phyloP scores from a whole-genome alignment of 2,113 vertebrate species.

The Passer montanus region DNA sequence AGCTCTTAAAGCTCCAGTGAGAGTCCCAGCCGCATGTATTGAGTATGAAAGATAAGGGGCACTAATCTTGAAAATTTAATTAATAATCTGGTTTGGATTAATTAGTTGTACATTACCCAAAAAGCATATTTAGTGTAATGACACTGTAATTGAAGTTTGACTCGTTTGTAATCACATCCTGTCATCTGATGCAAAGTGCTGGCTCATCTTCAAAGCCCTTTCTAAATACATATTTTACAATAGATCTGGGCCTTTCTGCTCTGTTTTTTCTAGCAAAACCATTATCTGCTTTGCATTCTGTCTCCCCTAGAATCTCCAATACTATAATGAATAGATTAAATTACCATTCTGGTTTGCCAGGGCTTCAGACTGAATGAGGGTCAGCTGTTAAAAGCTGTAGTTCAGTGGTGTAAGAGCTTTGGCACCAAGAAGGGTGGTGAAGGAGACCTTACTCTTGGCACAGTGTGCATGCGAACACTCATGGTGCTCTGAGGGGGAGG shows the following conservation, averaged over 20 bases:
- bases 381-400: background rate
- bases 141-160: background rate
- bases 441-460: background rate
- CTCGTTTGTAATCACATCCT: background rate
- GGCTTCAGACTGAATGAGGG: background rate
- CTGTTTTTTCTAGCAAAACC: background rate
- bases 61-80: background rate
- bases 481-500: accelerated
- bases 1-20: background rate
- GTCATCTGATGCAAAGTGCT: background rate
- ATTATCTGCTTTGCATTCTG: background rate
- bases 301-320: background rate
- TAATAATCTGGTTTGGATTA: background rate
- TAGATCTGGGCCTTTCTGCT: background rate
- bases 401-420: background rate
- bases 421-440: background rate
- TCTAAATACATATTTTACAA: background rate
- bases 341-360: background rate
- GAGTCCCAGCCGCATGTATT: background rate
- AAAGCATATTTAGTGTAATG: background rate
- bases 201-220: background rate
- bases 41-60: background rate
- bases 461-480: background rate
- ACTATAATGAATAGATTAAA: background rate
- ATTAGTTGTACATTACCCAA: background rate